Evolutionary conservation across 2,113 vertebrate genomes (phyloP).

Genomic region (Calonectris borealis): DNA sequence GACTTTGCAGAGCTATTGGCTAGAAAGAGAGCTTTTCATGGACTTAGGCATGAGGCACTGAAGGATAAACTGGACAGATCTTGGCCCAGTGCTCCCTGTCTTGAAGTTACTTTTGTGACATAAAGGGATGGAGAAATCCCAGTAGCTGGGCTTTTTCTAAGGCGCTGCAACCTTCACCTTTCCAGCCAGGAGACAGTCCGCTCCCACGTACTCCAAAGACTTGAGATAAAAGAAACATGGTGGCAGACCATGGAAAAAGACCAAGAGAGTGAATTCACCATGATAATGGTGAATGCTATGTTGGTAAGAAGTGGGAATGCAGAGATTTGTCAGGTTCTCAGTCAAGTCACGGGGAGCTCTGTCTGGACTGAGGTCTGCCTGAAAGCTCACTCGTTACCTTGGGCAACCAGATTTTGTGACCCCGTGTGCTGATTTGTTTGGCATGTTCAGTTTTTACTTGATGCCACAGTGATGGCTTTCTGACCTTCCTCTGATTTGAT

Average conservation of each 20-base stretch:
- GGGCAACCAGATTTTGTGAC: neutral
- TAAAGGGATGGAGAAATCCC: neutral
- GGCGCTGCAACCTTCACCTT: neutral
- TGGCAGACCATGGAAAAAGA: neutral
- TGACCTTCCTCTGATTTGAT: neutral
- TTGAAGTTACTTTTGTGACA: neutral
- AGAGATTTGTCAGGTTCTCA: neutral
- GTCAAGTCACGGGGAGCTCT: neutral
- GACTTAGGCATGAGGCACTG: neutral
- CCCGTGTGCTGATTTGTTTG: neutral
- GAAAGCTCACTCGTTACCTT: neutral
- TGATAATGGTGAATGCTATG: neutral
- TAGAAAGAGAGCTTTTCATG: neutral
- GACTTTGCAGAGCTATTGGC: neutral
- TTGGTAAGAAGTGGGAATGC: neutral
- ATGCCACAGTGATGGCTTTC: neutral
- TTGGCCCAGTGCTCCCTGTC: neutral
- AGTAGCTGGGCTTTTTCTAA: neutral
- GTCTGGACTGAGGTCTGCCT: neutral
- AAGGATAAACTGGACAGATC: neutral
- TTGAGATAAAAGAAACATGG: neutral
- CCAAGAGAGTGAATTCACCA: neutral
- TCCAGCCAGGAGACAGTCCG: neutral
- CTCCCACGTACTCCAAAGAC: neutral
- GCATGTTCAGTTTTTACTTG: neutral